phyloP scores from a whole-genome alignment of 2,888 invertebrate species.

The Cryptocephalus moraei region DNA sequence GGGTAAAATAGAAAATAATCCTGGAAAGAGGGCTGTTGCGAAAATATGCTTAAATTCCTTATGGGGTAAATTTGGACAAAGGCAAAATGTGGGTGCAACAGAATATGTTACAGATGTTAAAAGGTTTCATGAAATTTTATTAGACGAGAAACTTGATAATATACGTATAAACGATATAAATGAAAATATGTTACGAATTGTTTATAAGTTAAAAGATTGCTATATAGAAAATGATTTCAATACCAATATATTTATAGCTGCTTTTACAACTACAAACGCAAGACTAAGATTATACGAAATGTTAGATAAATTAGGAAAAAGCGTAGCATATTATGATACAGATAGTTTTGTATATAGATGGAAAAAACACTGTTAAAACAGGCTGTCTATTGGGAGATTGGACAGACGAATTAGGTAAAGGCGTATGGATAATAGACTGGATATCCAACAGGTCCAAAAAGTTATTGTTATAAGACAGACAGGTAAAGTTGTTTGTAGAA shows the following conservation, averaged over 20 bases:
- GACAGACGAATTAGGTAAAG: conserved; percentile 8
- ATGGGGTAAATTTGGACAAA: conserved; percentile 17
- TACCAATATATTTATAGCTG: conserved; percentile 11
- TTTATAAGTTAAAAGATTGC: conserved; percentile 10
- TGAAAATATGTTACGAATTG: conserved; percentile 8
- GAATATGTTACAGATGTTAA: conserved; percentile 4
- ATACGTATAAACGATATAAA: conserved; percentile 6
- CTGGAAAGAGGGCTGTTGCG: conserved; percentile 15
- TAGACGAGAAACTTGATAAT: conserved; percentile 11
- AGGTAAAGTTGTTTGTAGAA: conserved; percentile 7
- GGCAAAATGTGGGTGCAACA: conserved; percentile 5
- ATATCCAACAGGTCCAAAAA: conserved; percentile 8
- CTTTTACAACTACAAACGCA: conserved; percentile 12
- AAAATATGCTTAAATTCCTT: conserved; percentile 18
- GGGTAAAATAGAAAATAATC: conserved; percentile 15
- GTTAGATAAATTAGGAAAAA: conserved; percentile 9
- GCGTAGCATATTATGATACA: conserved; percentile 8
- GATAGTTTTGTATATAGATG: conserved; percentile 8
- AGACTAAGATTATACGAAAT: conserved; percentile 8
- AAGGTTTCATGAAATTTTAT: conserved; percentile 9
- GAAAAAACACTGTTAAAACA: conserved; percentile 9
- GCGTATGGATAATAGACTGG: conserved; percentile 10
- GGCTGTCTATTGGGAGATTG: conserved; percentile 8
- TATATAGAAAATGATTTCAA: conserved; percentile 10
- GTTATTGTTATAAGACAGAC: conserved; percentile 7